Evolutionary conservation across 2,888 invertebrate genomes (phyloP).

Genomic region (Acleris literana): DNA sequence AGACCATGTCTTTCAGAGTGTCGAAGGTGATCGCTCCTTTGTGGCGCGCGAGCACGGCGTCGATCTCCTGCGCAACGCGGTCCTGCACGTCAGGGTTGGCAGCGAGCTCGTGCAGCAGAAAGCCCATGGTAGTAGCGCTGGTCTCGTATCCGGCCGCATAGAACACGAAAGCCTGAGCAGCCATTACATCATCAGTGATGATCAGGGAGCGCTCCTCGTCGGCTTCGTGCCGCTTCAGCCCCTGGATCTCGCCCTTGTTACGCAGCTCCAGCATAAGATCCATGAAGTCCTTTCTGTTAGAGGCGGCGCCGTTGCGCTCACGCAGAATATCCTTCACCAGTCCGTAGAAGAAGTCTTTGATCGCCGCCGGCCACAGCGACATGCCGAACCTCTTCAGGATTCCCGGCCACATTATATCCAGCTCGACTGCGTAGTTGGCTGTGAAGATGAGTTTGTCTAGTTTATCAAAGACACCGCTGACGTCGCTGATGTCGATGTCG

Average conservation of each 20-base stretch:
- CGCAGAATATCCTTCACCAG: conserved; percentile 31
- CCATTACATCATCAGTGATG: conserved; percentile 37
- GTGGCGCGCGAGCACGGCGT: conserved; percentile 8
- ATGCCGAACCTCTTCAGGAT: conserved; percentile 31
- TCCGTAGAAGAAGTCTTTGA: conserved; percentile 34
- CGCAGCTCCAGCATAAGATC: conserved; percentile 35
- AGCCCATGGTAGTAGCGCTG: conserved; percentile 49
- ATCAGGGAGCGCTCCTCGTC: conserved; percentile 26
- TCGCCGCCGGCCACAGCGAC: conserved; percentile 23
- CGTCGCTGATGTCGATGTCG: conserved; percentile 29
- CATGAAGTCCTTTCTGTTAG: conserved; percentile 36
- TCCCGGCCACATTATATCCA: conserved; percentile 29
- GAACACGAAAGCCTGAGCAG: conserved; percentile 41
- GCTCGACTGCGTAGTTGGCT: conserved; percentile 13
- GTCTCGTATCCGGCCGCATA: conserved; percentile 53
- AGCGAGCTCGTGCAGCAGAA: conserved; percentile 46
- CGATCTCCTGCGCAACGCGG: conserved; percentile 22
- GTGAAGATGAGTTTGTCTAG: conserved; percentile 28
- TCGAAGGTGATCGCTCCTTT: conserved; percentile 6
- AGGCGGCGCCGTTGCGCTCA: conserved; percentile 27
- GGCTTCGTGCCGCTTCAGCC: conserved; percentile 21
- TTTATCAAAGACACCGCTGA: conserved; percentile 26
- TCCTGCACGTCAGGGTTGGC: conserved; percentile 35
- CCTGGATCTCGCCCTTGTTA: conserved; percentile 25
- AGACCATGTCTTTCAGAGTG: conserved; percentile 31